These are phyloP conservation scores for Oxygymnocypris stewartii DNA, from an alignment of 2,113 vertebrate genomes.

Conservation along the genomic window DNA sequence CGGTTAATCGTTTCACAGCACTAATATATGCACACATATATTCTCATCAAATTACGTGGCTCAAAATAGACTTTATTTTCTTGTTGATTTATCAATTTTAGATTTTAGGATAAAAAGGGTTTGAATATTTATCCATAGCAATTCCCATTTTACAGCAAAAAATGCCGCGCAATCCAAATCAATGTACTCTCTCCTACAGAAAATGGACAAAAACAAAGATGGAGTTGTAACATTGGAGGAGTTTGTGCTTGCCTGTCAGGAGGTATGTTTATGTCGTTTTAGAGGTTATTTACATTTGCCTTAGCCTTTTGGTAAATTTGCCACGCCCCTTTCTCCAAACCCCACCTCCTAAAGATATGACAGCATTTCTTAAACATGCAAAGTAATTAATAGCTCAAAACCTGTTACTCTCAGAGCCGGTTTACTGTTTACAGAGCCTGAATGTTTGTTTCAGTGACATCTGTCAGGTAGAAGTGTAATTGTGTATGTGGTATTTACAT, in stretches of 20 bases:
- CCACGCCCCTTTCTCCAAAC: background rate
- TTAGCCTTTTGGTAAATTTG: background rate
- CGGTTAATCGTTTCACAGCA: no score
- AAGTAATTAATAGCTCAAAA: background rate
- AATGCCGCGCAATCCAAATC: background rate
- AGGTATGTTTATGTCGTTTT: conserved; percentile 75
- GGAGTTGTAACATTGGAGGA: conserved; percentile 96
- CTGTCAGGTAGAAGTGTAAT: background rate
- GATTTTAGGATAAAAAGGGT: background rate
- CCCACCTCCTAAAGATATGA: background rate
- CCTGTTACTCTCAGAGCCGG: background rate
- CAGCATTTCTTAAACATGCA: background rate
- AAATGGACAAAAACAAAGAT: conserved; percentile 99
- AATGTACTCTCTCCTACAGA: conserved; percentile 74
- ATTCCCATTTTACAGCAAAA: background rate
- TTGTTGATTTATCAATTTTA: background rate
- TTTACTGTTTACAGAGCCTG: background rate
- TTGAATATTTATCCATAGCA: background rate
- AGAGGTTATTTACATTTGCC: background rate
- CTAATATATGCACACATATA: no score
- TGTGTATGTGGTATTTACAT: background rate
- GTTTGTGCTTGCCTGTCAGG: conserved; percentile 93
- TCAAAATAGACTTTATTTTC: background rate
- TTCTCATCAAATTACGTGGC: background rate
- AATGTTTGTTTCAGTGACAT: background rate